Evolutionary conservation across 2,888 invertebrate species (phyloP).

Genomic region (Eupsilia transversa): DNA sequence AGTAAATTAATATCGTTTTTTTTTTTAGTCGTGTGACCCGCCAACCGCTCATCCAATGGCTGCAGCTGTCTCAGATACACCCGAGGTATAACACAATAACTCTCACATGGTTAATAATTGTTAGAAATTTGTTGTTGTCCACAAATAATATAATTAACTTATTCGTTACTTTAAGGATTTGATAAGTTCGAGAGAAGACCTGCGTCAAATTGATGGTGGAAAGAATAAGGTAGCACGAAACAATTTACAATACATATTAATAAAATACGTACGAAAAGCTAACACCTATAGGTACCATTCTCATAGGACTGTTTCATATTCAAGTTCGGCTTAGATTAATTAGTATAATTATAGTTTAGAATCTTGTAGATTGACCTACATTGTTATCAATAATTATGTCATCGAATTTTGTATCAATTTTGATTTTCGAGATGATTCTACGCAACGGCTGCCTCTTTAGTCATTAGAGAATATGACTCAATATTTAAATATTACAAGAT

Average conservation of each 20-base stretch:
- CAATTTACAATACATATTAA: not conserved
- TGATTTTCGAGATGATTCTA: not conserved
- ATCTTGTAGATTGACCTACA: not conserved
- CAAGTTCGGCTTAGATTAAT: not conserved
- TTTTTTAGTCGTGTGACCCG: not conserved
- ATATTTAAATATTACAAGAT: not conserved
- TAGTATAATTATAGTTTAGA: not conserved
- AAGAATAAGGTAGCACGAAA: slow-evolving; percentile 11
- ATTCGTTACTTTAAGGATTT: not conserved
- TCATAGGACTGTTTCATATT: not conserved
- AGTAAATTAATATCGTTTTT: not conserved
- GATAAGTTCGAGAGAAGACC: not conserved
- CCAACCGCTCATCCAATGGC: not conserved
- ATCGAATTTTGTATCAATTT: not conserved
- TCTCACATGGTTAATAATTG: not conserved
- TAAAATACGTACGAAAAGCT: not conserved
- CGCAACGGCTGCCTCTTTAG: not conserved
- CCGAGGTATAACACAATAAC: slow-evolving; percentile 15
- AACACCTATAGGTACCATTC: not conserved
- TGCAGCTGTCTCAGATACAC: not conserved
- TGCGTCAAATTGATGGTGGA: not conserved
- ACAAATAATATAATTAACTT: not conserved
- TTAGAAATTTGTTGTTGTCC: not conserved
- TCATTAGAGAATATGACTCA: not conserved
- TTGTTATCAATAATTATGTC: not conserved